Percentiles rank a stretch among this genome's conserved stretches.
Evolutionary conservation across 2,888 invertebrate genomes (phyloP).

Genomic region (Drosophila leonis): DNA sequence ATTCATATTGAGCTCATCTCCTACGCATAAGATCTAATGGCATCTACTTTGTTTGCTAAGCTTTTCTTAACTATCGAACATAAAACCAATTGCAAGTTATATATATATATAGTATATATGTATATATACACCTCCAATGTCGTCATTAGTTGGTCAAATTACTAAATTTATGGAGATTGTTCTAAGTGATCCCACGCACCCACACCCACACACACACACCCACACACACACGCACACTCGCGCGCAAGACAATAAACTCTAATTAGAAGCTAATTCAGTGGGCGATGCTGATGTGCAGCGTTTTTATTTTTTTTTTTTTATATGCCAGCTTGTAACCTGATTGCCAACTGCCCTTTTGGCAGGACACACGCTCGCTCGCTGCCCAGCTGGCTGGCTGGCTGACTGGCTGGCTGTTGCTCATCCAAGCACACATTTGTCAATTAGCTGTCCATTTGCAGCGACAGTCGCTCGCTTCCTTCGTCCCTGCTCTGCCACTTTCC

Average conservation of each 20-base stretch:
- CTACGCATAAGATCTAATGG: not conserved
- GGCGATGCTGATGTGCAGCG: conserved; percentile 33
- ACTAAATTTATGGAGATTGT: conserved; percentile 28
- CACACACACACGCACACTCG: conserved; percentile 7
- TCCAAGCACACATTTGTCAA: conserved; percentile 67
- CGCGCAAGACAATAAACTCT: conserved; percentile 67
- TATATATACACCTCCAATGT: conserved; percentile 17
- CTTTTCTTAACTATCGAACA: not conserved
- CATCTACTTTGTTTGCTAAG: not conserved
- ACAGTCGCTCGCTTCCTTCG: not conserved
- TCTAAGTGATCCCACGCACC: conserved; percentile 19
- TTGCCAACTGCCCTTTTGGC: conserved; percentile 43
- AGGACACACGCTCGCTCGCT: not conserved
- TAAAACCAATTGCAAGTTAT: not conserved
- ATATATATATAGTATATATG: not conserved
- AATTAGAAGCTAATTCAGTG: conserved; percentile 69
- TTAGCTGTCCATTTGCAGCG: conserved; percentile 62
- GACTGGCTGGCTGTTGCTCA: conserved; percentile 13
- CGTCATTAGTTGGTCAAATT: conserved; percentile 36
- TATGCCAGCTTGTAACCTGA: conserved; percentile 40
- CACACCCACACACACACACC: too few species aligned
- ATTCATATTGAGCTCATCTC: not conserved
- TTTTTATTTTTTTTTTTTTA: not conserved
- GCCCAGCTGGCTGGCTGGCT: not conserved
- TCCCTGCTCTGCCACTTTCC: too few species aligned